A percentile compares a stretch with the other conserved stretches of the same genome.
Conservation (phyloP, 2,888 invertebrate species). For the Athalia rosae region DNA sequence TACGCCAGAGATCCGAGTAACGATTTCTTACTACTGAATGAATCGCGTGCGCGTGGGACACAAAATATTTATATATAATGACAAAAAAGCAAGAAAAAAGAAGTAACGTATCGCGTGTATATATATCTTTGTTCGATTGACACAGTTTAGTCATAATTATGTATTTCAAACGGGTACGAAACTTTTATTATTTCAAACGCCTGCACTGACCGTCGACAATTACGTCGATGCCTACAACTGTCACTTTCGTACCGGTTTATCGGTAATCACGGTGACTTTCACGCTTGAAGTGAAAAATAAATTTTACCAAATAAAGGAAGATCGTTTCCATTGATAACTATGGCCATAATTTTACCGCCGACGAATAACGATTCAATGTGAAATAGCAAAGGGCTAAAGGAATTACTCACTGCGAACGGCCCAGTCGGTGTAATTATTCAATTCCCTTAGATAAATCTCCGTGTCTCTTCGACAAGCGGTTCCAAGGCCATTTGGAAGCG, state of each 20-base stretch:
- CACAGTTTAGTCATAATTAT: neutral
- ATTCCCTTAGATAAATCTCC: slow-evolving; percentile 36
- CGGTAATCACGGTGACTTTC: neutral
- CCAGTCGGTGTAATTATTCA: slow-evolving; percentile 44
- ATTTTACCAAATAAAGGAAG: too few species aligned
- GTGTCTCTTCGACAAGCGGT: slow-evolving; percentile 38
- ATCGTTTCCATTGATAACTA: too few species aligned
- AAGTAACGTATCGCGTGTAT: neutral
- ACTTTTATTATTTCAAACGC: neutral
- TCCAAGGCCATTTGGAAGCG: slow-evolving; percentile 34
- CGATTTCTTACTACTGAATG: slow-evolving; percentile 38
- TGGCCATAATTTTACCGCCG: neutral
- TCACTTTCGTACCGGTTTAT: too few species aligned
- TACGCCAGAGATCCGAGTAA: slow-evolving; percentile 20
- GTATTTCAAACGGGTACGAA: neutral
- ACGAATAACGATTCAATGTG: neutral
- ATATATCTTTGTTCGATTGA: neutral
- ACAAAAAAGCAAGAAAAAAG: neutral
- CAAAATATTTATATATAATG: neutral
- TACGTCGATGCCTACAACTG: neutral
- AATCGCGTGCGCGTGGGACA: slow-evolving; percentile 18
- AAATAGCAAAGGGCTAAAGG: neutral
- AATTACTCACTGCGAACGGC: slow-evolving; percentile 44
- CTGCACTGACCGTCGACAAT: neutral
- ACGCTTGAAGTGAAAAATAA: neutral